Conservation (phyloP, 1,140 invertebrate genomes). For the Zaprionus gabonicus region DNA sequence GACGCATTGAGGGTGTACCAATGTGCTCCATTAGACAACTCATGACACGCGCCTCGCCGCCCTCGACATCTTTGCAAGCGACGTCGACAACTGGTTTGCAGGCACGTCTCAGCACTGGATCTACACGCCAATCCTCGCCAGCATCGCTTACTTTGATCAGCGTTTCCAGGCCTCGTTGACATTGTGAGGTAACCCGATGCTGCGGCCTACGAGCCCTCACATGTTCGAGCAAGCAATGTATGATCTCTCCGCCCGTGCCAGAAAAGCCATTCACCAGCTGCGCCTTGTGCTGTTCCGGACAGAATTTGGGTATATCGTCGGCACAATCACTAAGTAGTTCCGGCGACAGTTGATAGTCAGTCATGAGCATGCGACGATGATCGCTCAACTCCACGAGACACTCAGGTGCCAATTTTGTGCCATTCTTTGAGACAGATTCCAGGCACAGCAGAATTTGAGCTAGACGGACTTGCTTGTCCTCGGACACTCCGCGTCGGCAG, state of each 20-base stretch:
- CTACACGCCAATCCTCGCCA: constrained; percentile 96
- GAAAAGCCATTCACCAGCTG: constrained; percentile 85
- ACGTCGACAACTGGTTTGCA: constrained; percentile 93
- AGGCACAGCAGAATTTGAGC: constrained; percentile 97
- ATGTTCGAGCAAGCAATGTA: constrained; percentile 98
- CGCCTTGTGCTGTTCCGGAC: constrained; percentile 88
- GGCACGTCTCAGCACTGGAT: constrained; percentile 93
- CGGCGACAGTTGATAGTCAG: constrained; percentile 90
- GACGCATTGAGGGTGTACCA: constrained; percentile 93
- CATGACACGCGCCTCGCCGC: constrained; percentile 92
- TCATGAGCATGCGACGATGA: constrained; percentile 95
- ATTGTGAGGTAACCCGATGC: constrained; percentile 88
- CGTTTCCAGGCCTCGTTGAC: constrained; percentile 90
- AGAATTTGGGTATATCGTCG: constrained; percentile 92
- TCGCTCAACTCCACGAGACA: constrained; percentile 95
- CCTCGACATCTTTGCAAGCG: constrained; percentile 88
- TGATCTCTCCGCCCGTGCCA: constrained; percentile 89
- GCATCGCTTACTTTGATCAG: constrained; percentile 92
- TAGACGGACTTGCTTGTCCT: constrained; percentile 93
- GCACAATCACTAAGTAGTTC: constrained; percentile 96
- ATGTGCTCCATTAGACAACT: constrained; percentile 97
- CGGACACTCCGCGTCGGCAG: constrained; percentile 90
- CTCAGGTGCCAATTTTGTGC: constrained; percentile 88
- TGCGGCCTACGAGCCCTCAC: constrained; percentile 88
- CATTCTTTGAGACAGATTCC: constrained; percentile 93